Evolutionary conservation across 2,113 vertebrate genomes (phyloP).

Genomic region (Sterrhoptilus dennistouni): DNA sequence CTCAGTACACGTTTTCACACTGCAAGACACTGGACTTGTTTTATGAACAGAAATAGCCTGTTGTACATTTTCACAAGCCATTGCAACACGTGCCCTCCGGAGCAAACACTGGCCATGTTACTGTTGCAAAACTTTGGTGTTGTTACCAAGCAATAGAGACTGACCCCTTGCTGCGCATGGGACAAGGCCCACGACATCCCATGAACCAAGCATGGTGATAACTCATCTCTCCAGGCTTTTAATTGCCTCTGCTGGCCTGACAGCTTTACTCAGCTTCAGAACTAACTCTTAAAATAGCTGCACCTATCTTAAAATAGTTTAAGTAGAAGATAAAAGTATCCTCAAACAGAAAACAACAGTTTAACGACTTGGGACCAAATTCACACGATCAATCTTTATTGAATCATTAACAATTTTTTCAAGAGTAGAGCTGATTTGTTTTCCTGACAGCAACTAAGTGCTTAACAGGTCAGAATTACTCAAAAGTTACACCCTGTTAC

Average conservation of each 20-base stretch:
- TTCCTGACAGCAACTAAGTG: neutral
- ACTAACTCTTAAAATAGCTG: neutral
- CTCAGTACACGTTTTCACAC: neutral
- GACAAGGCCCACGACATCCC: neutral
- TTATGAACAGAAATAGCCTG: neutral
- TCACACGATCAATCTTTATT: neutral
- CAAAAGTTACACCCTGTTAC: neutral
- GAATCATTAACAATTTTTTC: neutral
- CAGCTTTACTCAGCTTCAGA: neutral
- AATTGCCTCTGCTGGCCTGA: neutral
- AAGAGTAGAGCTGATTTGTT: neutral
- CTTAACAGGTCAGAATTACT: neutral
- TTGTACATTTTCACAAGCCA: neutral
- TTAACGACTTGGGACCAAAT: neutral
- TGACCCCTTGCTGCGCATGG: neutral
- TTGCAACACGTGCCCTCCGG: fast-evolving
- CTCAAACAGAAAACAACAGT: neutral
- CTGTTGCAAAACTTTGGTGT: no score
- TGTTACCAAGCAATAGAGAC: neutral
- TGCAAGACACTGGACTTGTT: neutral
- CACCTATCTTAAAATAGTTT: neutral
- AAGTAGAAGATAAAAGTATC: neutral
- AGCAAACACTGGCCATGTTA: neutral
- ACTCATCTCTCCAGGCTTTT: neutral
- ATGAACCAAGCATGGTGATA: neutral